Evolutionary conservation across 2,888 invertebrate species (phyloP), one percentile per base, ranked within the genome.

Genomic region (Erpobdella octoculata): DNA sequence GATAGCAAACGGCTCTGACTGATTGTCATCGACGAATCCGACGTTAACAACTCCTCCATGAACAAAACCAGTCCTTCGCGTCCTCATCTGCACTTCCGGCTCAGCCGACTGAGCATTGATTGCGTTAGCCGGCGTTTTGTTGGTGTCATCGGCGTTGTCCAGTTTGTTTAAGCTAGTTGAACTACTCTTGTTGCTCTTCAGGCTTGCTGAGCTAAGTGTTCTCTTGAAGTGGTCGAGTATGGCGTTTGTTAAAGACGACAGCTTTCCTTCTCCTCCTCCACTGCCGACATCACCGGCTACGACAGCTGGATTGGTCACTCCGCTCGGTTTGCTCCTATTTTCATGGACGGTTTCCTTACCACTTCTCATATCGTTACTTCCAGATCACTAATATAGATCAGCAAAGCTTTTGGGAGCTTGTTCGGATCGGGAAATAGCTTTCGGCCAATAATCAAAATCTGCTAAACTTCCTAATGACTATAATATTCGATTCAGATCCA

Each of bases 211-310:
- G n/a, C 66, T 66, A n/a, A 28, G n/a, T n/a, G 18, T 66, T 8
- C 66, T 66, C 21, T 35, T 53, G 53, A 53, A 53, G 53, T 53
- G 53, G 21, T 53, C 53, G 66, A 41, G 36, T n/a, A 66, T 38
- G 38, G 66, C 53, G 53, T 53, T 53, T 25, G 53, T 53, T 5
- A 53, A 28, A 12, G 53, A 53, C 53, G 53, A 53, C 5, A 21
- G 53, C 53, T 53, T 53, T 31, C 21, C 66, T 31, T 18, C 35
- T 15, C 33, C 66, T 31, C 21, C 66, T 31, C 8, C 35, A 6
- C 33, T 38, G 35, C 66, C 21, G 9, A 21, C 41, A 12, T 25
- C 41, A 1, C 2, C 35, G 31, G 2, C 65, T 4, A 28, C 41
- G 9, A 35, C 33, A 25, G 37, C 66, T 36, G 21, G 33, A 25